Evolutionary conservation across 2,888 invertebrate species (phyloP), one percentile per base, ranked within the genome.

Genomic region (Brachyptera putata): DNA sequence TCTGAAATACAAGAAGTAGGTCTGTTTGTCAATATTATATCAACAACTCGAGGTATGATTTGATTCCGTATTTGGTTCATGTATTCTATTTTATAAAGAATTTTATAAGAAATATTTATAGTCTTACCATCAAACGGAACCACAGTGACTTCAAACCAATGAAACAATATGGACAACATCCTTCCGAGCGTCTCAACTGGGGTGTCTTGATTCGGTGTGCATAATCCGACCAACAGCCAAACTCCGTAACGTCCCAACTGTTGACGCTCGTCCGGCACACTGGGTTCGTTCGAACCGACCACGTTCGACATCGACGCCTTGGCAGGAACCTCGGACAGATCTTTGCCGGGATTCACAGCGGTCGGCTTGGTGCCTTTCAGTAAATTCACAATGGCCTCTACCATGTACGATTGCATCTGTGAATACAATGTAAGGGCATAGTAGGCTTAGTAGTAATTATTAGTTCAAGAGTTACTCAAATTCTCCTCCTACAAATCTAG

Each of bases 121-220:
- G n/a, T n/a, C 70, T 70, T 76, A 92, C 94, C 93, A 76, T 96
- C 95, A 71, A 94, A 95, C 7, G 97, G 87, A 75, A 93, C 95
- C 1, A 97, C 95, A 14, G 98, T 99, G 69, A 95, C 91, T 76
- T 98, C 94, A 79, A 98, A 99, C 99, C 99, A 99, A 75, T 98
- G 96, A 77, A 98, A 99, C 65, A 99, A 82, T 83, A 97, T 96
- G 26, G 95, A 92, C 55, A 99, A 81, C 68, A 99, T 82, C 63
- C 97, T 82, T 5, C 97, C 97, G 56, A 98, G 79, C 58, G 88
- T 82, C 74, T 90, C 89, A 61, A 84, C 81, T 0, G 88, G 87
- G 0, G 89, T 87, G 69, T 87, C 87, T 22, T 86, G 81, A 65
- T 84, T 85, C 0, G 91, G 91, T 13, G 88, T 86, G 72, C 91